A percentile compares a stretch with the other conserved stretches of the same genome.
Evolutionary conservation across 2,113 vertebrate species (phyloP).

Genomic region (Laticauda colubrina): DNA sequence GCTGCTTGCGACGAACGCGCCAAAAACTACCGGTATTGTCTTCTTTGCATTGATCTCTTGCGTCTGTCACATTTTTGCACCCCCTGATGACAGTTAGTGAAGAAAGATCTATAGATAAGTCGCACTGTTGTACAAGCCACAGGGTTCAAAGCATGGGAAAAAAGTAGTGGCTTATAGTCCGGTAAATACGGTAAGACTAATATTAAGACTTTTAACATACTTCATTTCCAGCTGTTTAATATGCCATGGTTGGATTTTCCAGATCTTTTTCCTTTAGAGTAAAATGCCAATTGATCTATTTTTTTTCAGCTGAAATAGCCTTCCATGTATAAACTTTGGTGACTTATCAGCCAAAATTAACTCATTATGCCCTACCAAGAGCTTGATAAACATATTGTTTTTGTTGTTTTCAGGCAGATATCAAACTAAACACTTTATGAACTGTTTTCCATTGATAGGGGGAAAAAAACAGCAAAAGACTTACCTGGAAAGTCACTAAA

Average conservation of each 20-base stretch:
- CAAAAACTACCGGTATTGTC: too few relatives aligned
- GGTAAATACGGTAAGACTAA: too few relatives aligned
- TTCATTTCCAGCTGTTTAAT: background rate
- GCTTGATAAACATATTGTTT: background rate
- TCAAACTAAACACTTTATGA: background rate
- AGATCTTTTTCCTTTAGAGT: background rate
- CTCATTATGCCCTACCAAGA: background rate
- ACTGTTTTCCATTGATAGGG: background rate
- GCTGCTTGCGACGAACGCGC: too few relatives aligned
- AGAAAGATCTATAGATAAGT: too few relatives aligned
- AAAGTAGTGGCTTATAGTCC: too few relatives aligned
- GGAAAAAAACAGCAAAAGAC: background rate
- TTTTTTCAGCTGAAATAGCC: background rate
- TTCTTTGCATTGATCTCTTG: too few relatives aligned
- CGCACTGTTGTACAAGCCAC: too few relatives aligned
- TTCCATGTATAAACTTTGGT: background rate
- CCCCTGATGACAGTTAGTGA: too few relatives aligned
- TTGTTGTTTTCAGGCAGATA: background rate
- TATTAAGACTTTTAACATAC: too few relatives aligned
- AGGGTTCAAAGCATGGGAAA: too few relatives aligned
- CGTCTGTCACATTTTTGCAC: too few relatives aligned
- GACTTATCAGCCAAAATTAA: background rate
- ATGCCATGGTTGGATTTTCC: background rate
- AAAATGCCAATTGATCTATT: background rate
- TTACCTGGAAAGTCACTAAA: background rate